Percentiles rank a stretch among this genome's conserved stretches.
phyloP scores from a whole-genome alignment of 1,140 invertebrate species.

The Platorchestia sp. region DNA sequence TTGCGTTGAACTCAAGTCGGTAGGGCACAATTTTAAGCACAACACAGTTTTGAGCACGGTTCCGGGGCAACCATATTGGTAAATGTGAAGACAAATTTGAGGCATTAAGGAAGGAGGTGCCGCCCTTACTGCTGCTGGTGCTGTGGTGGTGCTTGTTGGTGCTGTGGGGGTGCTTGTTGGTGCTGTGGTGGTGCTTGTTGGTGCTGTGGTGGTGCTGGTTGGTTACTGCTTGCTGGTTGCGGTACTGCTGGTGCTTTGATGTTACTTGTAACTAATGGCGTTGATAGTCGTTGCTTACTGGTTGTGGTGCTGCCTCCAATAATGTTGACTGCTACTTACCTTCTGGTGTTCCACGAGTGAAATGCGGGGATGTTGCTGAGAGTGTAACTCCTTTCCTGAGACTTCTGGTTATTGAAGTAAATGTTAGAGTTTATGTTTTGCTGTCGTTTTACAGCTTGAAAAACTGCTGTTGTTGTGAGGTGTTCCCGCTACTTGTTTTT shows the following conservation, averaged over 20 bases:
- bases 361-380: no score
- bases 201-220: background rate
- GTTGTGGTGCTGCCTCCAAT: background rate
- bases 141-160: no score
- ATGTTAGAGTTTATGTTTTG: background rate
- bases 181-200: background rate
- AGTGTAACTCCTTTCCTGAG: no score
- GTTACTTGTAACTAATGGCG: no score
- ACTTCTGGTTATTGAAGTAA: background rate
- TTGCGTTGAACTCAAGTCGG: no score
- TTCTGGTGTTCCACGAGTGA: background rate
- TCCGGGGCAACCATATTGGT: no score
- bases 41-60: no score
- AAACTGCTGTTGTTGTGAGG: background rate
- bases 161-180: background rate
- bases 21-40: no score
- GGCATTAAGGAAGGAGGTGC: no score
- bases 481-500: background rate
- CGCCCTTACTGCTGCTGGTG: no score
- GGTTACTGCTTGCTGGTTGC: no score
- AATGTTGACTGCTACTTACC: background rate
- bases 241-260: background rate
- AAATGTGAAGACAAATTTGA: no score
- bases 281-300: background rate
- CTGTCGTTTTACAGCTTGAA: background rate